Evolutionary conservation across 2,888 invertebrate species (phyloP), one percentile per base, ranked within the genome.

Genomic region (Chromoteleia sp.): DNA sequence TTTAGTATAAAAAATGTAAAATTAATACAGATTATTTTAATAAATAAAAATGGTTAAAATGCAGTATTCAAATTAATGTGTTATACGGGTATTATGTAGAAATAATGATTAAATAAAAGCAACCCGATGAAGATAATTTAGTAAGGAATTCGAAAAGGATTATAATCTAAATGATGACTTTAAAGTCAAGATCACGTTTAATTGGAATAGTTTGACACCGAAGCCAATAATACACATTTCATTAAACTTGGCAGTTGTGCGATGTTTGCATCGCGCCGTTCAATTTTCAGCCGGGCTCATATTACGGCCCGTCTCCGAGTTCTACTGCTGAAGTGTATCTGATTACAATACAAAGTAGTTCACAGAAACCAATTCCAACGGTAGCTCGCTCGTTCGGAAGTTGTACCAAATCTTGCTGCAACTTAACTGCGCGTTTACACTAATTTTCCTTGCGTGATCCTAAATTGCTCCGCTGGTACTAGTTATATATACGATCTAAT

Each of bases 281-380:
- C 29, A 58, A 48, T 39, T 68, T 54, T 61, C 52, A 54, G 14
- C 33, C 21, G n/a, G 17, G 21, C 15, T 71, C 68, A 41, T 48
- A 65, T 70, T 63, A 65, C 70, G 17, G 2, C 10, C 15, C 48
- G 21, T 59, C 61, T 54, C 14, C 15, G 14, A 52, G 52, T 25
- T 5, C 41, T 52, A 25, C 56, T 43, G 52, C 21, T 54, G 2
- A 70, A 61, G 29, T 54, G 77, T 77, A 54, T 70, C 77, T 63
- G 52, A 68, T 70, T 70, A 59, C 61, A 68, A 68, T 58, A 61
- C 76, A 54, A 54, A 76, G 50, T 77, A 76, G 77, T 63, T 63
- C 61, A 52, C 21, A 54, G 77, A 77, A 77, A 45, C 50, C 77
- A 77, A 77, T 77, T 77, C 36, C 48, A 33, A 8, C 68, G 14